Conservation (phyloP, 2,113 vertebrate species). For the Heterochromis multidens region DNA sequence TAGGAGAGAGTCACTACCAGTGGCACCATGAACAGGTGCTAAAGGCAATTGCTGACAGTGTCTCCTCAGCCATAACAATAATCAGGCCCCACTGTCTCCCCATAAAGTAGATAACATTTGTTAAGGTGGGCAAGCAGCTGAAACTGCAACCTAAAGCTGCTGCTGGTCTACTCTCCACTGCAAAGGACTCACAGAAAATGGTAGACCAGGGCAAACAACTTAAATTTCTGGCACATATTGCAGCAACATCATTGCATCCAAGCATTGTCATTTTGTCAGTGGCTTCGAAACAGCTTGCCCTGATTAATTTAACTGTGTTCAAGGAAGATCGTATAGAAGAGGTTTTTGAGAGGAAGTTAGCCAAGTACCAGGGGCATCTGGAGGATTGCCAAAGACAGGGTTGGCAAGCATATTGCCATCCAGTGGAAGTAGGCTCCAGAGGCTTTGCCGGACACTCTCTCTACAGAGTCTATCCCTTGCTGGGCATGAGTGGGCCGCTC, state of each 20-base stretch:
- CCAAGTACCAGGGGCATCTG: neutral
- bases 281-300: neutral
- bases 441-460: neutral
- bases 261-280: neutral
- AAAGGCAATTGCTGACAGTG: neutral
- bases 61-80: neutral
- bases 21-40: neutral
- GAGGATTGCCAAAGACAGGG: neutral
- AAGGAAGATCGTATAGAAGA: neutral
- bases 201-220: accelerated
- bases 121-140: neutral
- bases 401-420: neutral
- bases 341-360: neutral
- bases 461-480: neutral
- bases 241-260: neutral
- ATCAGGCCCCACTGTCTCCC: neutral
- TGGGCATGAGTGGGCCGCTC: neutral
- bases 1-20: neutral
- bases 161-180: neutral
- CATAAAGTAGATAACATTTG: neutral
- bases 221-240: neutral
- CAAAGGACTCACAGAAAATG: neutral
- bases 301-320: neutral
- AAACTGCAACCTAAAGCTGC: neutral
- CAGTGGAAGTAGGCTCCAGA: neutral